phyloP scores from a whole-genome alignment of 2,888 invertebrate genomes.

The Proisotoma minuta region DNA sequence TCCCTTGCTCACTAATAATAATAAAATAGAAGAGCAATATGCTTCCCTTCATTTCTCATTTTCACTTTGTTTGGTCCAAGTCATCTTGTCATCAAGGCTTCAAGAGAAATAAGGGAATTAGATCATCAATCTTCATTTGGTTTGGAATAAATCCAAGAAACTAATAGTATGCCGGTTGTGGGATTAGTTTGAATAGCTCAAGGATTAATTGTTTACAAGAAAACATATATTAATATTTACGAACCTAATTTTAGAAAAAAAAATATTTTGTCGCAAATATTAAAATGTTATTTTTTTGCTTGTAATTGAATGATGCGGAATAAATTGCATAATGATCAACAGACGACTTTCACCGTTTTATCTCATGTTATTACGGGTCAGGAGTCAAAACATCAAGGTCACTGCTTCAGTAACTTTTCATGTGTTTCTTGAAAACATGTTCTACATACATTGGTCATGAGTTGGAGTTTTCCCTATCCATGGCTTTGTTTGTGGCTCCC shows the following conservation, averaged over 20 bases:
- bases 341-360: neutral
- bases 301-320: too few relatives aligned
- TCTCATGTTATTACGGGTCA: slow-evolving; percentile 3
- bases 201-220: too few relatives aligned
- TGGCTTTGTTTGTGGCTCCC: neutral
- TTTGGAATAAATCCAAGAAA: neutral
- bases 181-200: too few relatives aligned
- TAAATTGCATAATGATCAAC: too few relatives aligned
- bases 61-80: neutral
- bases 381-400: neutral
- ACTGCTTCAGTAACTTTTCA: neutral
- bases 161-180: neutral
- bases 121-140: slow-evolving; percentile 5
- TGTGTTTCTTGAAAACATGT: neutral
- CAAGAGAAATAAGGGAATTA: neutral
- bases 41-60: neutral
- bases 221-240: too few relatives aligned
- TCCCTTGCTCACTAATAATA: too few relatives aligned
- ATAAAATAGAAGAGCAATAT: too few relatives aligned
- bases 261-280: too few relatives aligned
- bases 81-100: neutral
- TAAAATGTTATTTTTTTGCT: too few relatives aligned
- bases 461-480: too few relatives aligned
- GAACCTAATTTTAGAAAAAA: too few relatives aligned
- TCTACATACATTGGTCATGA: too few relatives aligned